Base-by-base conservation (phyloP, 2,888 invertebrate species). In the Abrostola triplasia region DNA sequence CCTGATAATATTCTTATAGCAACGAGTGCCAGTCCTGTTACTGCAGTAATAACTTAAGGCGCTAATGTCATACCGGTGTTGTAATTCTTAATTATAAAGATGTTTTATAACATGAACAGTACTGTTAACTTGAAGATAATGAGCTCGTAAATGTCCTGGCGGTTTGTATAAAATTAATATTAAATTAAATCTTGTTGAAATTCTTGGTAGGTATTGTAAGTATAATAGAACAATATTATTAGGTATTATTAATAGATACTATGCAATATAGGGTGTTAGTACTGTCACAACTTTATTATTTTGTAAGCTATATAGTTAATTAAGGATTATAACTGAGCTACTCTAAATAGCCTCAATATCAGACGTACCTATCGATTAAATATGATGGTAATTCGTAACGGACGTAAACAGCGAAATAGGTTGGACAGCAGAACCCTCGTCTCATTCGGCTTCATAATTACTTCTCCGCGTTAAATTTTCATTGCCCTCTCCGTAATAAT, bases 401-500 rank as follows among this genome's bases (percentile, higher is more conserved):
- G 57, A 73, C 61, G 59, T 54, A 62, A 24, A 74, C 61, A 60
- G 56, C 44, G 65, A 68, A 79, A 66, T 67, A 65, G 75, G 76
- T 73, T 61, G 70, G 69, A 69, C 79, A 67, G 67, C 57, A 38
- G 44, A 55, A 72, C 71, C 78, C 79, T 70, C 67, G 62, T 71
- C 70, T 63, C 68, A 70, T 68, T 72, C 76, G 70, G 70, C 65
- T 76, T 70, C 76, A 79, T 79, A 79, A 79, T 80, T 79, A 79
- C 80, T 69, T 67, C 71, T 66, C 67, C 53, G 55, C 70, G 74
- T 80, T 80, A 80, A 74, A 80, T 78, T 80, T 80, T 78, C 74
- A 79, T 79, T 79, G 80, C 76, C 71, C 73, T 59, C 79, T 65
- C 64, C 66, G 70, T 75, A 80, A 80, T 80, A 80, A 76, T 80